phyloP scores from a whole-genome alignment of 2,797 vertebrate species.

The Scomberomorus guttatus region DNA sequence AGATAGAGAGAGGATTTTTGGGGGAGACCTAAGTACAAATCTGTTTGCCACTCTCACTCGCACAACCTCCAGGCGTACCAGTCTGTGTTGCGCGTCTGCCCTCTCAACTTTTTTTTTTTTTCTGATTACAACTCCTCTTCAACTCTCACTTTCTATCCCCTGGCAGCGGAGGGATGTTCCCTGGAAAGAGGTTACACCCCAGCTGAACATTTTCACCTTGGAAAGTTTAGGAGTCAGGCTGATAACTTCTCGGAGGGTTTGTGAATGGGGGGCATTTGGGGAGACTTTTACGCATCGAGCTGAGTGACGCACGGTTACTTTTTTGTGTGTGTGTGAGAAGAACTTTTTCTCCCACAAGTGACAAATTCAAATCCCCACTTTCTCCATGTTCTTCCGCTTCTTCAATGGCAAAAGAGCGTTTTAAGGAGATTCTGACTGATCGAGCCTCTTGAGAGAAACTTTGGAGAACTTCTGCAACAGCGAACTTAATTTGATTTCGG shows the following conservation, averaged over 20 bases:
- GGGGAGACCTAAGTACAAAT: slow-evolving; percentile 60
- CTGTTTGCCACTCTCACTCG: slow-evolving; percentile 57
- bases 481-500: slow-evolving; percentile 44
- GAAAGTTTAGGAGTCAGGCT: slow-evolving; percentile 58
- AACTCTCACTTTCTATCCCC: slow-evolving; percentile 49
- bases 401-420: slow-evolving; percentile 62
- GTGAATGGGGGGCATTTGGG: slow-evolving; percentile 64
- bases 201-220: slow-evolving; percentile 65
- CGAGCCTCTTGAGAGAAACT: slow-evolving; percentile 58
- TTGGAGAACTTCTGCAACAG: slow-evolving; percentile 57
- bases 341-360: slow-evolving; percentile 8
- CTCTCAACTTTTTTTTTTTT: slow-evolving; percentile 53
- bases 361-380: slow-evolving; percentile 11
- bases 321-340: too few species aligned
- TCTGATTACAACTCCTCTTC: slow-evolving; percentile 52
- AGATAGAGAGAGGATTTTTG: slow-evolving; percentile 41
- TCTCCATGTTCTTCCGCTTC: slow-evolving; percentile 28
- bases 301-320: slow-evolving; percentile 52
- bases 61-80: slow-evolving; percentile 63
- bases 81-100: slow-evolving; percentile 65
- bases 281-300: slow-evolving; percentile 72
- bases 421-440: slow-evolving; percentile 47
- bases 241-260: slow-evolving; percentile 55
- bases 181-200: slow-evolving; percentile 67
- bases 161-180: slow-evolving; percentile 69